Percentiles rank a stretch among this genome's conserved stretches.
phyloP scores from a whole-genome alignment of 2,113 vertebrate genomes.

The Hyperopisus bebe region DNA sequence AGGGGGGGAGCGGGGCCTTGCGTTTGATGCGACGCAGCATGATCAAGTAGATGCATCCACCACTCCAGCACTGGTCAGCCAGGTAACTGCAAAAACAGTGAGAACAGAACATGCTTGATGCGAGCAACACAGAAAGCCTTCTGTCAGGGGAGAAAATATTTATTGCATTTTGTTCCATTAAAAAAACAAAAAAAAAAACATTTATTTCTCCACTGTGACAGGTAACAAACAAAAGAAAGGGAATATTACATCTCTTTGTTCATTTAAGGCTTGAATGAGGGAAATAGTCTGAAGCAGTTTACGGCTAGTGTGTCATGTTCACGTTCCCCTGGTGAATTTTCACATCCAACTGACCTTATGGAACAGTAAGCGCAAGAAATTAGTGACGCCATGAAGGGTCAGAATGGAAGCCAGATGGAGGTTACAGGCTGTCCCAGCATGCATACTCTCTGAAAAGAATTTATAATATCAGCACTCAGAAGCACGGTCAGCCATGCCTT shows the following conservation, averaged over 20 bases:
- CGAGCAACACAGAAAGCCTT: neutral
- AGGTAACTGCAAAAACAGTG: slow-evolving; percentile 61
- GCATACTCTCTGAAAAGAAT: neutral
- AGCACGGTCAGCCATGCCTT: neutral
- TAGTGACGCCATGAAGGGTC: neutral
- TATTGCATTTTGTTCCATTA: neutral
- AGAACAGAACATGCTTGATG: neutral
- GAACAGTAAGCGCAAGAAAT: neutral
- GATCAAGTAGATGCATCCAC: slow-evolving; percentile 79
- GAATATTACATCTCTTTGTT: neutral
- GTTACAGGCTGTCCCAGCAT: neutral
- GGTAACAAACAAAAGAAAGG: neutral
- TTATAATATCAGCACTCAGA: neutral
- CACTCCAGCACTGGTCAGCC: slow-evolving; percentile 83
- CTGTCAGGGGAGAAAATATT: neutral
- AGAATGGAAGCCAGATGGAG: neutral
- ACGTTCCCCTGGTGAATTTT: neutral
- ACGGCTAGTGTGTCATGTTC: neutral
- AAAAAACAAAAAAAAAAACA: neutral
- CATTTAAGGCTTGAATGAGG: neutral
- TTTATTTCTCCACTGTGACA: neutral
- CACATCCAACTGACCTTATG: neutral
- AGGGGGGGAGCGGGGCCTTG: slow-evolving; percentile 68
- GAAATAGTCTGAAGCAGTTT: neutral
- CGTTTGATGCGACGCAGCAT: slow-evolving; percentile 79